Evolutionary conservation across 2,113 vertebrate genomes (phyloP), one percentile per base, ranked within the genome.

Genomic region (Sitta europaea): DNA sequence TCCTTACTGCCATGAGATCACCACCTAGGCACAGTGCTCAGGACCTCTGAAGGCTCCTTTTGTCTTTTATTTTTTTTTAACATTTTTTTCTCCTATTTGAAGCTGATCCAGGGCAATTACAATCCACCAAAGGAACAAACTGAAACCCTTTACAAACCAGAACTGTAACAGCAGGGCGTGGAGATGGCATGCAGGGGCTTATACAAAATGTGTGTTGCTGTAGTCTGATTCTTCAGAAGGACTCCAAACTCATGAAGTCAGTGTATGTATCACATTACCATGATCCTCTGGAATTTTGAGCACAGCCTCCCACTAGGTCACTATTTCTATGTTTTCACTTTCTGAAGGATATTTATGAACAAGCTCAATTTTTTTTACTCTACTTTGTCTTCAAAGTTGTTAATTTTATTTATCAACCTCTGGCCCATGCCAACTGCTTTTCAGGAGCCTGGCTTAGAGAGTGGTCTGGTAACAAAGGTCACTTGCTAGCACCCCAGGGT

Each of bases 1-100:
- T 91, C 84, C 58, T 79, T 92, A 24, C 71, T 91, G 74, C 91
- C 87, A 28, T 93, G 93, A 96, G 50, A 62, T 94, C 94, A 91
- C 66, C 86, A 75, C 77, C 47, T 33, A 61, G 58, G 50, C 80
- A 65, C 40, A 86, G 68, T 5, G 31, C 28, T 72, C 81, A 79
- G 50, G 58, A 79, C 51, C 66, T 88, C n/a, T 90, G 74, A 88
- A 85, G 55, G 47, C 40, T 93, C 43, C 40, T 48, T 71, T 87
- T 84, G 25, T 61, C 40, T 36, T 82, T 70, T 76, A 59, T 29
- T 78, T 70, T 80, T 50, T 38, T 48, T 18, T 5, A 5, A 85
- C 29, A 27, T 61, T 85, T 92, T 94, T 86, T n/a, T 35, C 33
- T 91, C n/a, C 36, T 55, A 72, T 55, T 77, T 91, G 74, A 86